phyloP scores from a whole-genome alignment of 2,888 invertebrate genomes.

The Phyto melanocephala region DNA sequence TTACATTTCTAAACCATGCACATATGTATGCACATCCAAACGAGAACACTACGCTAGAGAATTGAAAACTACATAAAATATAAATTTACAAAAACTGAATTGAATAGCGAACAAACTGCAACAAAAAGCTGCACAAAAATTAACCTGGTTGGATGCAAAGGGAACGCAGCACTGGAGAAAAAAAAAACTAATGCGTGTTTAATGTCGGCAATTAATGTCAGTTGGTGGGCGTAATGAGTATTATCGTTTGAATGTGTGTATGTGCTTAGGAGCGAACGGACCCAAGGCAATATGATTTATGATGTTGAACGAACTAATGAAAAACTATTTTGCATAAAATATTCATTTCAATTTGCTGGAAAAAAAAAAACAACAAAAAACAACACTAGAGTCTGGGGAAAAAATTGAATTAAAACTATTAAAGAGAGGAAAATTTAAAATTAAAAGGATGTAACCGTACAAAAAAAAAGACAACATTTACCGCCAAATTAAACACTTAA shows the following conservation, averaged over 20 bases:
- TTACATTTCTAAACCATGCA: conserved; percentile 13
- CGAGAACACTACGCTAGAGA: conserved; percentile 53
- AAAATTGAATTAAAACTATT: conserved; percentile 12
- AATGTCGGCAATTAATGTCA: conserved; percentile 65
- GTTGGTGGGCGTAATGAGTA: conserved; percentile 65
- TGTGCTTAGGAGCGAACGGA: neutral
- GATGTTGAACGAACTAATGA: conserved; percentile 47
- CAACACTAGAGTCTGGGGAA: conserved; percentile 12
- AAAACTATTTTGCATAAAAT: conserved; percentile 59
- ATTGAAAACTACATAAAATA: conserved; percentile 40
- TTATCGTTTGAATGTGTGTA: neutral
- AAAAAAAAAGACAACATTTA: neutral
- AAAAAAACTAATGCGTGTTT: conserved; percentile 52
- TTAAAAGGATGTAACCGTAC: neutral
- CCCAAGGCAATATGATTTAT: conserved; percentile 62
- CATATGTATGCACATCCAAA: conserved; percentile 11
- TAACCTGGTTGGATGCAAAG: conserved; percentile 38
- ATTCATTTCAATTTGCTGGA: conserved; percentile 43
- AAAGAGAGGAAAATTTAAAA: neutral
- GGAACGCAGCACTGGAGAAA: neutral
- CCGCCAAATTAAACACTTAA: conserved; percentile 22
- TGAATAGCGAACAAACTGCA: neutral
- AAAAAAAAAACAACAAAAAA: neutral
- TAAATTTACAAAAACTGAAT: conserved; percentile 2
- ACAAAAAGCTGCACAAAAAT: conserved; percentile 28